These are phyloP conservation scores for Aleiodes alternator DNA, from an alignment of 2,888 invertebrate species.

Conservation along the genomic window DNA sequence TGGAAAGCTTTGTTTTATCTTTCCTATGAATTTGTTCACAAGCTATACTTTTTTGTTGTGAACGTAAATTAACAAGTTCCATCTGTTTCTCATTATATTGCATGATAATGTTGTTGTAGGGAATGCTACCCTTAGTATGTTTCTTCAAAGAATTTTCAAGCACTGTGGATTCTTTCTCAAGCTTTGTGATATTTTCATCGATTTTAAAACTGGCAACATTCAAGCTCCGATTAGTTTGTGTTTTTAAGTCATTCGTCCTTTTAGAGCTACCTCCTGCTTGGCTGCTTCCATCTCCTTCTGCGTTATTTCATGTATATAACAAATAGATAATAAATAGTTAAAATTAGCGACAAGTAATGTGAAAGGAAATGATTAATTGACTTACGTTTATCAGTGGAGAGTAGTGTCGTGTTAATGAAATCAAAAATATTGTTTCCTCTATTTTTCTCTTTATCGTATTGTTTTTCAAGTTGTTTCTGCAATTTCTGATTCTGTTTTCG, in stretches of 20 bases:
- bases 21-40: constrained; percentile 84
- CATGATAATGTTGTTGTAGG: constrained; percentile 79
- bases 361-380: constrained; percentile 16
- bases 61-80: constrained; percentile 79
- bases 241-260: constrained; percentile 72
- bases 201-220: constrained; percentile 86
- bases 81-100: constrained; percentile 80
- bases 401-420: constrained; percentile 83
- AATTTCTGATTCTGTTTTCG: constrained; percentile 81
- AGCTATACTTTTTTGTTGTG: constrained; percentile 80
- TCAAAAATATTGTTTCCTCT: constrained; percentile 84
- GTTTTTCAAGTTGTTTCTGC: constrained; percentile 80
- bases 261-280: constrained; percentile 61
- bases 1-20: constrained; percentile 85
- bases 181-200: constrained; percentile 82
- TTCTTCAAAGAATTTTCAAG: constrained; percentile 81
- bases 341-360: neutral
- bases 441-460: constrained; percentile 81
- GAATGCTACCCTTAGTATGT: constrained; percentile 79
- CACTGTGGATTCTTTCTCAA: constrained; percentile 82
- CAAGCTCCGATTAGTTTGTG: constrained; percentile 80
- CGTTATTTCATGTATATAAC: neutral
- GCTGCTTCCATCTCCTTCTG: constrained; percentile 59
- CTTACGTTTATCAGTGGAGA: constrained; percentile 72
- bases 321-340: constrained; percentile 16